These are phyloP conservation scores for Aphelocoma californica DNA, from an alignment of 2,797 vertebrate genomes.

Conservation along the genomic window DNA sequence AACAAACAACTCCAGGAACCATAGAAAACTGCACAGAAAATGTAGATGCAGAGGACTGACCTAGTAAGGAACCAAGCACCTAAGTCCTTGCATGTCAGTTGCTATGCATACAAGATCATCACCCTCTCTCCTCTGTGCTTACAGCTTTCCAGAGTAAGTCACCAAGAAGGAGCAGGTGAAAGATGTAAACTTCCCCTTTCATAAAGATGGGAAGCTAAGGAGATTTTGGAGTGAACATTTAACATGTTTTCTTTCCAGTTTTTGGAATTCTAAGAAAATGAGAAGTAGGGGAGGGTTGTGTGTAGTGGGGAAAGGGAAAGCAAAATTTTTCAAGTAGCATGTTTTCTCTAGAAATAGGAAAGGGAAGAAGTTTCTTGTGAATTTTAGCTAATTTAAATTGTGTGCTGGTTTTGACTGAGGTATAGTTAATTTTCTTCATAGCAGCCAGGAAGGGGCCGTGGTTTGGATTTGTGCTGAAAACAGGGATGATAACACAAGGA, in stretches of 20 bases:
- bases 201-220: neutral
- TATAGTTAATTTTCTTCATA: neutral
- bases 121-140: neutral
- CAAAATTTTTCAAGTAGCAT: neutral
- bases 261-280: neutral
- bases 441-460: neutral
- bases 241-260: neutral
- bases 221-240: neutral
- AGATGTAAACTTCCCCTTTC: neutral
- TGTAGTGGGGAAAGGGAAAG: neutral
- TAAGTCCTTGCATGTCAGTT: neutral
- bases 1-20: neutral
- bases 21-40: neutral
- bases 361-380: neutral
- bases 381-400: neutral
- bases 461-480: neutral
- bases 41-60: neutral
- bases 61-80: neutral
- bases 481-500: neutral
- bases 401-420: neutral
- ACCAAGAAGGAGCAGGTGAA: neutral
- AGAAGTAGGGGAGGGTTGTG: accelerated
- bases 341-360: neutral
- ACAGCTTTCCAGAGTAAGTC: neutral
- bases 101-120: neutral